Base-by-base conservation (phyloP, 2,888 invertebrate species). In the Nomada goodeniana region DNA sequence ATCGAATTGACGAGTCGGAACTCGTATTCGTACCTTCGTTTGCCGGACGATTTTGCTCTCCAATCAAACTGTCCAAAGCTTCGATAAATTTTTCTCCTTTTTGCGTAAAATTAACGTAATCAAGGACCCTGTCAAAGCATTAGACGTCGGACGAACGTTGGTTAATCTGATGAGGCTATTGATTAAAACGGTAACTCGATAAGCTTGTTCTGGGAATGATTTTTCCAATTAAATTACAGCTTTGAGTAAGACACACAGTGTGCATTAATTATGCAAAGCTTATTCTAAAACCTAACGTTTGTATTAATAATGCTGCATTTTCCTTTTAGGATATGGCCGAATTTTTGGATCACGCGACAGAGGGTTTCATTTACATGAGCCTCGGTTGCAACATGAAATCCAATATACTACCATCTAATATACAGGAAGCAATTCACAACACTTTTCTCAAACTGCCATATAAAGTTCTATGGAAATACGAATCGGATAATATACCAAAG, bases 341-440 rank as follows among this genome's bases (percentile, higher is more conserved):
- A 11, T 76, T 88, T 15, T 69, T 91, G 59, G 90, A 87, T 18
- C 63, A 86, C 13, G 83, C 88, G 2, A 80, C 47, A 2, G 29
- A 89, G 7, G 90, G 90, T 55, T 91, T 91, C 53, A 84, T 91
- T 60, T 90, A 84, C 18, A 85, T 90, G 11, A 90, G 88, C 72
- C 76, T 91, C 29, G 90, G 90, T 11, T 82, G 80, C 0, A 88
- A 77, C 44, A 18, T 86, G 53, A 82, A 75, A 11, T 81, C 85
- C 55, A 60, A 52, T 10, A 2, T 75, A 4, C 53, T 90, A 44
- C 68, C 82, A 4, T 3, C 13, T 7, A 13, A 68, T 4, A 59
- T 55, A 11, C 42, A 85, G 36, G 47, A 84, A 23, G 63, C 63
- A 4, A 81, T 91, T n/a, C 9, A 81, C 23, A 73, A 88, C 23